phyloP scores from a whole-genome alignment of 2,797 vertebrate species.

The Cirrhinus molitorella region DNA sequence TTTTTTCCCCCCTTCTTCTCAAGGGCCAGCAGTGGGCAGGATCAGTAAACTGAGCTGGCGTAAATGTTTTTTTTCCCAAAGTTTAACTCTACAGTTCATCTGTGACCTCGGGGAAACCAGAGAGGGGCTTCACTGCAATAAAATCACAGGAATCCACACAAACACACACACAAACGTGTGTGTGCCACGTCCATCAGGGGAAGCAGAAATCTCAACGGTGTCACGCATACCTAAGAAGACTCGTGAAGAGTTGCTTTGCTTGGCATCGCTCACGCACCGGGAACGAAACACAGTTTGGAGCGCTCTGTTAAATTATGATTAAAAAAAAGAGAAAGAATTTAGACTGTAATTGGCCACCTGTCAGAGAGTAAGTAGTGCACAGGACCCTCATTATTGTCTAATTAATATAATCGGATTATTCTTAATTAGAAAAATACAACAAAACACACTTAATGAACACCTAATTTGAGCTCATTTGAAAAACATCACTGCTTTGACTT shows the following conservation, averaged over 20 bases:
- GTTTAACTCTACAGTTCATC: conserved; percentile 48
- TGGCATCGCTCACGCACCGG: conserved; percentile 39
- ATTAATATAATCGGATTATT: neutral
- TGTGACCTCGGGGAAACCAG: conserved; percentile 49
- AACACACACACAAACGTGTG: conserved; percentile 30
- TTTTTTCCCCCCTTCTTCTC: neutral
- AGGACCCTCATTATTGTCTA: neutral
- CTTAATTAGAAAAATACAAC: neutral
- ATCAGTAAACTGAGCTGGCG: conserved; percentile 31
- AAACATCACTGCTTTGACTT: neutral
- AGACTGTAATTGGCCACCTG: conserved; percentile 35
- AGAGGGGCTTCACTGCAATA: conserved; percentile 45
- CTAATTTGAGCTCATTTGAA: neutral
- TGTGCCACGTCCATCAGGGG: conserved; percentile 42
- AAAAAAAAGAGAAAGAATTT: neutral
- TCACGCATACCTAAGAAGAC: conserved; percentile 40
- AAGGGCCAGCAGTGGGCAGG: conserved; percentile 14
- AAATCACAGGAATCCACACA: conserved; percentile 51
- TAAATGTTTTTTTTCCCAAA: conserved; percentile 44
- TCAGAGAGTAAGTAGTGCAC: conserved; percentile 1
- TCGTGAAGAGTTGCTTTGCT: conserved; percentile 48
- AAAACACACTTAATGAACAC: neutral
- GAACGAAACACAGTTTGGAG: conserved; percentile 26
- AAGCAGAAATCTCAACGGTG: conserved; percentile 37
- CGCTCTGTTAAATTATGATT: conserved; percentile 29